A percentile compares a stretch with the other conserved stretches of the same genome.
phyloP scores from a whole-genome alignment of 2,797 vertebrate genomes.

The Meriones psammophilus region DNA sequence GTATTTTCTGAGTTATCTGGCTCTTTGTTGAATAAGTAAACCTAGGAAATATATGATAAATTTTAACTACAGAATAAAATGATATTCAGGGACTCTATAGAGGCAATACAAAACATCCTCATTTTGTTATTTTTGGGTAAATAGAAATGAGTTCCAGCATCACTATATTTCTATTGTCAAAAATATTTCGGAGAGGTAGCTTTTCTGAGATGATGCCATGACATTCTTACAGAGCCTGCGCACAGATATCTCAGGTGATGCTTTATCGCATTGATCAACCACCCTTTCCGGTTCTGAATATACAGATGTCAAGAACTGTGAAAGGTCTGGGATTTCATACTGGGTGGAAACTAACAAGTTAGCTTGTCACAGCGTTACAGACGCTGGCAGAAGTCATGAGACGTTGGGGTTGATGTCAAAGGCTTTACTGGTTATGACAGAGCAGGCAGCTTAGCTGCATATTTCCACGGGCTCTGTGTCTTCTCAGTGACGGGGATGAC shows the following conservation, averaged over 20 bases:
- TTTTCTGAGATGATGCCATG: neutral
- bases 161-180: neutral
- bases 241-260: neutral
- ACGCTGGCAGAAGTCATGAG: conserved; percentile 4
- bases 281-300: neutral
- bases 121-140: conserved; percentile 14
- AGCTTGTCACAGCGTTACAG: neutral
- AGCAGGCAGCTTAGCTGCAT: neutral
- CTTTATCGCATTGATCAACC: neutral
- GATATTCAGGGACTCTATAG: neutral
- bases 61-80: neutral
- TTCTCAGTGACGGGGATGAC: fast-evolving
- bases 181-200: neutral
- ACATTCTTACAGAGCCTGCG: neutral
- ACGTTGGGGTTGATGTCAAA: neutral
- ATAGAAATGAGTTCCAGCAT: neutral
- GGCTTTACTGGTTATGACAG: neutral
- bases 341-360: neutral
- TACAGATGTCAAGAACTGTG: conserved; percentile 15
- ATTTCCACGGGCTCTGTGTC: neutral
- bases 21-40: neutral
- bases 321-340: neutral
- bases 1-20: neutral
- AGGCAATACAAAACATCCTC: neutral
- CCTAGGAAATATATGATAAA: neutral